Conservation (phyloP, 1,140 invertebrate genomes). For the Caerostris darwini region DNA sequence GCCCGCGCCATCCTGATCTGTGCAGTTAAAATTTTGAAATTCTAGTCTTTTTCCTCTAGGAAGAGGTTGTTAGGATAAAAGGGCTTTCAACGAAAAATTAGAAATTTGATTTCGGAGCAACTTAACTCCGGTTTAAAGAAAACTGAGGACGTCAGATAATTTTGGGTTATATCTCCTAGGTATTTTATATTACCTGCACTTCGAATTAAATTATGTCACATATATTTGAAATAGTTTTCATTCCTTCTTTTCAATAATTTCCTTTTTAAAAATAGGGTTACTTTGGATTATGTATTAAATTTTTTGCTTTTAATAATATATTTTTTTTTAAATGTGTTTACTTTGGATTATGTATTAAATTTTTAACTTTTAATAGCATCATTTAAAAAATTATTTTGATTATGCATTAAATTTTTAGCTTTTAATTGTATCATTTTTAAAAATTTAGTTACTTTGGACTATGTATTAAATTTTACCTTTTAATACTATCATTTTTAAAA, state of each 20-base stretch:
- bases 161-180: neutral
- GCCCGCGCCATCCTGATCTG: neutral
- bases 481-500: too few relatives aligned
- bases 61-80: constrained; percentile 24
- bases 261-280: too few relatives aligned
- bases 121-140: neutral
- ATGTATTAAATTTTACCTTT: too few relatives aligned
- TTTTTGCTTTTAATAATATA: neutral
- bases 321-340: too few relatives aligned
- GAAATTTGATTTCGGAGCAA: constrained; percentile 8
- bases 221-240: neutral
- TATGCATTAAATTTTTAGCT: neutral
- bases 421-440: too few relatives aligned
- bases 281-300: too few relatives aligned
- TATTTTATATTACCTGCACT: neutral
- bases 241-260: neutral
- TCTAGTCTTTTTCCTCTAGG: neutral
- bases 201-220: neutral
- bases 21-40: neutral
- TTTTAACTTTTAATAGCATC: neutral
- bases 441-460: too few relatives aligned
- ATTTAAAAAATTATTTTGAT: too few relatives aligned
- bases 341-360: neutral
- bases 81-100: constrained; percentile 23
- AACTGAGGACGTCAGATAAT: neutral